phyloP scores from a whole-genome alignment of 2,113 vertebrate species.

The Rhinoptilus africanus region DNA sequence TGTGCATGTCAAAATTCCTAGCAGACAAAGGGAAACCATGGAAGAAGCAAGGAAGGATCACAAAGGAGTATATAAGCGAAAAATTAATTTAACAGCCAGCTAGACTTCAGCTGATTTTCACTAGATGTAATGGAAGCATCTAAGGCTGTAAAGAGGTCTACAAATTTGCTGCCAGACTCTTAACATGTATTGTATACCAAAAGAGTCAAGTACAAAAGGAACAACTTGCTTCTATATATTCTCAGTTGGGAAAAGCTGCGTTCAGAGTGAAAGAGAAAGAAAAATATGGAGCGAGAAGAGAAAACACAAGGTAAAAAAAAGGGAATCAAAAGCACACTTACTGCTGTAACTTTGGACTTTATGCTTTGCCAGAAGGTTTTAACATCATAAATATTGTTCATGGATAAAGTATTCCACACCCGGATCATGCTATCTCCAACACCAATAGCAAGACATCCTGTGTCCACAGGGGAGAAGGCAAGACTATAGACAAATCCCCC shows the following conservation, averaged over 20 bases:
- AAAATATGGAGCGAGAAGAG: not conserved
- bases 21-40: not conserved
- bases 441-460: slow-evolving; percentile 86
- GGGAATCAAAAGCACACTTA: slow-evolving; percentile 65
- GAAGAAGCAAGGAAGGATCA: not conserved
- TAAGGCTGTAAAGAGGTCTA: not conserved
- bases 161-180: not conserved
- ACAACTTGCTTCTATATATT: not conserved
- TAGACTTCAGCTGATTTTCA: not conserved
- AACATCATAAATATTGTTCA: slow-evolving; percentile 86
- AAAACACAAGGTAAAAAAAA: not conserved
- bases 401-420: slow-evolving; percentile 89
- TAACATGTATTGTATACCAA: not conserved
- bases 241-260: not conserved
- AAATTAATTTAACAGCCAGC: not conserved
- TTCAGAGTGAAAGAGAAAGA: not conserved
- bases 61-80: not conserved
- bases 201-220: not conserved
- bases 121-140: not conserved
- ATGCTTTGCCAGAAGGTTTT: slow-evolving; percentile 93
- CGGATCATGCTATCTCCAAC: slow-evolving; percentile 95
- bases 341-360: slow-evolving; percentile 95
- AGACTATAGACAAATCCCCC: slow-evolving; percentile 91
- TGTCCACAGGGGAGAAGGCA: slow-evolving; percentile 88
- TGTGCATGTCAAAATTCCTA: not conserved